Conservation (phyloP, 2,888 invertebrate genomes). For the Aspidapion aeneum region DNA sequence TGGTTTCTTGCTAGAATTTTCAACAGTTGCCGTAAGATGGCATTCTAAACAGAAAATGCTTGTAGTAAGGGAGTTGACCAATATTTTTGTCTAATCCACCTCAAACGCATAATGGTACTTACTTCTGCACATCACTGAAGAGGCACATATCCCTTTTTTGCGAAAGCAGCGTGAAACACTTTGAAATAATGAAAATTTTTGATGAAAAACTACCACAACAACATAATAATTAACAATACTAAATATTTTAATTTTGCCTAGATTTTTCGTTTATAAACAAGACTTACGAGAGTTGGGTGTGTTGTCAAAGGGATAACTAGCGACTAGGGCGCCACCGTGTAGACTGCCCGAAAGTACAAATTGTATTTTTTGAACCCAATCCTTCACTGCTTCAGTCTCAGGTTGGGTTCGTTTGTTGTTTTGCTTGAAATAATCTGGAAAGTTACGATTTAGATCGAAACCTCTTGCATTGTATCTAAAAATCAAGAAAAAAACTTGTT, state of each 20-base stretch:
- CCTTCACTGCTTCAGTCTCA: constrained; percentile 92
- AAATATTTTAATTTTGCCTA: too few species aligned
- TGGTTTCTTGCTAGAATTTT: too few species aligned
- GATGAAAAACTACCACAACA: too few species aligned
- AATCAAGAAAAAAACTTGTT: constrained; percentile 9
- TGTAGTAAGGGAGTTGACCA: too few species aligned
- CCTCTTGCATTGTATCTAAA: constrained; percentile 80
- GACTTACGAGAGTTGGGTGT: constrained; percentile 88
- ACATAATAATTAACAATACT: too few species aligned
- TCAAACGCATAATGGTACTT: too few species aligned
- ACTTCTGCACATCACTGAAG: constrained; percentile 71
- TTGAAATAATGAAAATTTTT: constrained; percentile 34
- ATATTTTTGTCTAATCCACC: too few species aligned
- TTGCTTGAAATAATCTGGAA: constrained; percentile 91
- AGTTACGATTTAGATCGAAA: constrained; percentile 92
- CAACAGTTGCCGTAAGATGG: too few species aligned
- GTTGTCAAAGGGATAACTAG: constrained; percentile 96
- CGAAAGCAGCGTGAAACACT: constrained; percentile 40
- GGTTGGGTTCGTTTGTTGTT: constrained; percentile 86
- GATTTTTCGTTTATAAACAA: too few species aligned
- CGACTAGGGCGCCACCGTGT: constrained; percentile 93
- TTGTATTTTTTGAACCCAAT: constrained; percentile 90
- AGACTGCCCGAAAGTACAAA: constrained; percentile 92
- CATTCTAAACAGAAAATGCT: too few species aligned
- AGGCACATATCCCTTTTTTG: constrained; percentile 68